These are phyloP conservation scores for Microtus pennsylvanicus DNA, from an alignment of 2,113 vertebrate species.

Conservation along the genomic window DNA sequence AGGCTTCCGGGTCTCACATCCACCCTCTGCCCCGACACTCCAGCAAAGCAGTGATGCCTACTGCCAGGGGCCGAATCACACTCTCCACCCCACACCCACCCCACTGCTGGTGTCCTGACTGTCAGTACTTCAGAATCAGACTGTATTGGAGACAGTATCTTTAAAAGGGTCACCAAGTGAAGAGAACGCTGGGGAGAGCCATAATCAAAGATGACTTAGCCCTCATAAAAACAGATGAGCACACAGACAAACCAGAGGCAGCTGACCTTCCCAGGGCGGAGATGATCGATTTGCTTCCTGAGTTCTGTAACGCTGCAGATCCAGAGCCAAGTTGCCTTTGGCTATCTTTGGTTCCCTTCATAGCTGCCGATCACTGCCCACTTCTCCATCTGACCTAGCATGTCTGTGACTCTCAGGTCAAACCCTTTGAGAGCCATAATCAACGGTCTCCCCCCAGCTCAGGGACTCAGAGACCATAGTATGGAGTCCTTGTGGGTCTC, in stretches of 20 bases:
- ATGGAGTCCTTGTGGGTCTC: neutral
- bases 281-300: too few relatives aligned
- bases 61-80: accelerated
- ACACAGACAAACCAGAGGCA: neutral
- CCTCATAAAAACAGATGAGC: neutral
- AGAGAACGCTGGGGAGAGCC: neutral
- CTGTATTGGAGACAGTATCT: neutral
- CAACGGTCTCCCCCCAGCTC: too few relatives aligned
- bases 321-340: neutral
- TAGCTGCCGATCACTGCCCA: neutral
- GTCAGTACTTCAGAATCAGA: neutral
- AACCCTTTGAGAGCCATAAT: neutral
- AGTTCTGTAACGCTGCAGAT: too few relatives aligned
- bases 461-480: too few relatives aligned
- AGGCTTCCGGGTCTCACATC: neutral
- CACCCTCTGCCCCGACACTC: accelerated
- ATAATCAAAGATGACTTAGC: neutral
- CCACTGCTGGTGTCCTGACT: neutral
- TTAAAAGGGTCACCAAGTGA: neutral
- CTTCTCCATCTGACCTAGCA: neutral
- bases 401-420: neutral
- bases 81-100: too few relatives aligned
- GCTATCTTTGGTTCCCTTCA: neutral
- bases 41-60: neutral
- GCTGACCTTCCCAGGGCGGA: neutral